Conservation (phyloP, 2,888 invertebrate species). For the Nasonovia ribisnigri region DNA sequence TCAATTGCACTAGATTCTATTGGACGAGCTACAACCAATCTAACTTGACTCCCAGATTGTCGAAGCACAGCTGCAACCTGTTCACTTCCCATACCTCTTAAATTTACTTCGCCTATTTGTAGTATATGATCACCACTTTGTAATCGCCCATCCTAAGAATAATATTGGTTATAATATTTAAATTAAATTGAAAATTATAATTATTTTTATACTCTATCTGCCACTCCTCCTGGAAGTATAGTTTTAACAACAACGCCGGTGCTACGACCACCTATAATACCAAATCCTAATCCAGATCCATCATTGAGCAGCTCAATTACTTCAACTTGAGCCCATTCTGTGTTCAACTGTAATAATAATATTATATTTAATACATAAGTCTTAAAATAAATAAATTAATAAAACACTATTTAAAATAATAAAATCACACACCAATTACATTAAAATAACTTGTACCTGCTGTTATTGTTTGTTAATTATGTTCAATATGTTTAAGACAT, state of each 20-base stretch:
- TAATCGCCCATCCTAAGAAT: conserved; percentile 88
- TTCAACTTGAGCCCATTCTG: conserved; percentile 99
- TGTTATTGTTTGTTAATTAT: background rate
- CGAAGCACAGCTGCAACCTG: conserved; percentile 95
- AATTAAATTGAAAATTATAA: conserved; percentile 9
- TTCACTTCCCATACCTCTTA: conserved; percentile 96
- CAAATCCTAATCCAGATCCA: conserved; percentile 97
- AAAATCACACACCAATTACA: background rate
- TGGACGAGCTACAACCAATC: conserved; percentile 93
- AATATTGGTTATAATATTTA: background rate
- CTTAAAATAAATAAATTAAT: background rate
- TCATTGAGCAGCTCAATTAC: conserved; percentile 97
- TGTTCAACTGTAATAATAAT: conserved; percentile 56
- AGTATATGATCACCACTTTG: conserved; percentile 98
- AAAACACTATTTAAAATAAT: background rate
- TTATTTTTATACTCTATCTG: conserved; percentile 83
- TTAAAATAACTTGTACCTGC: background rate
- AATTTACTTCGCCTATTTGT: conserved; percentile 93
- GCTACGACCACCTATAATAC: conserved; percentile 96
- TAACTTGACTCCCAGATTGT: conserved; percentile 94
- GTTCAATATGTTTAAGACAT: background rate
- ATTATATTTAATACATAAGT: background rate
- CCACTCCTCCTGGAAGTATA: conserved; percentile 96
- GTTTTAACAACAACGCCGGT: conserved; percentile 99
- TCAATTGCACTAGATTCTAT: conserved; percentile 86